Percentiles rank a stretch among this genome's conserved stretches.
These are phyloP conservation scores for Bugulina stolonifera DNA, from an alignment of 2,888 invertebrate genomes.

Conservation along the genomic window DNA sequence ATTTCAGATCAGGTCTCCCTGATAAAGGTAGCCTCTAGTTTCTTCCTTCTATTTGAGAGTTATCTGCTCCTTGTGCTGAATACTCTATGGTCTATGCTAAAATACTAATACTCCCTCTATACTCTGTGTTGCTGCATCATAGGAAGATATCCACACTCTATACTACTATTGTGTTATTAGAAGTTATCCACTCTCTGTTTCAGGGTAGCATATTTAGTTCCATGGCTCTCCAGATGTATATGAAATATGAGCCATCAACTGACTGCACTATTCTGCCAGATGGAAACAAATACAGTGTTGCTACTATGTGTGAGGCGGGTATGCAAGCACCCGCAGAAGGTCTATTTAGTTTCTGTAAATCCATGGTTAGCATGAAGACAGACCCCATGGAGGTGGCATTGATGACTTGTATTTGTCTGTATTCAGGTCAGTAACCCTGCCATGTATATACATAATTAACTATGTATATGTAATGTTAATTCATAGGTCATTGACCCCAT, in stretches of 20 bases:
- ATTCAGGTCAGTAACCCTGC: not conserved
- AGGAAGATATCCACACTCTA: too few relatives aligned
- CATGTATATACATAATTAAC: too few relatives aligned
- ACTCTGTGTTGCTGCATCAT: too few relatives aligned
- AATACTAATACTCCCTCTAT: too few relatives aligned
- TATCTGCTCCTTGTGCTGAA: too few relatives aligned
- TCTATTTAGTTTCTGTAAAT: constrained; percentile 9
- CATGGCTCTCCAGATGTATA: not conserved
- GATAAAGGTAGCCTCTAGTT: not conserved
- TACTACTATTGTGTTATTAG: too few relatives aligned
- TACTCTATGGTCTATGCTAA: too few relatives aligned
- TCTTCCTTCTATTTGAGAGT: too few relatives aligned
- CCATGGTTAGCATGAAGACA: constrained; percentile 6
- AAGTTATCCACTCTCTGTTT: too few relatives aligned
- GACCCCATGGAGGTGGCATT: not conserved
- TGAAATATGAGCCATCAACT: not conserved
- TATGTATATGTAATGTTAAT: too few relatives aligned
- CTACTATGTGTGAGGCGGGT: not conserved
- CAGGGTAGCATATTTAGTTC: not conserved
- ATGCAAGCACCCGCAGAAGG: not conserved
- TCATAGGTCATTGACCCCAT: too few relatives aligned
- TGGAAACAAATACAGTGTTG: not conserved
- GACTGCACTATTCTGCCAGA: not conserved
- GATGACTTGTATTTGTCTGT: constrained; percentile 12
- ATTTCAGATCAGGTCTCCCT: not conserved